Conservation (phyloP, 2,888 invertebrate species). For the Pecten maximus region DNA sequence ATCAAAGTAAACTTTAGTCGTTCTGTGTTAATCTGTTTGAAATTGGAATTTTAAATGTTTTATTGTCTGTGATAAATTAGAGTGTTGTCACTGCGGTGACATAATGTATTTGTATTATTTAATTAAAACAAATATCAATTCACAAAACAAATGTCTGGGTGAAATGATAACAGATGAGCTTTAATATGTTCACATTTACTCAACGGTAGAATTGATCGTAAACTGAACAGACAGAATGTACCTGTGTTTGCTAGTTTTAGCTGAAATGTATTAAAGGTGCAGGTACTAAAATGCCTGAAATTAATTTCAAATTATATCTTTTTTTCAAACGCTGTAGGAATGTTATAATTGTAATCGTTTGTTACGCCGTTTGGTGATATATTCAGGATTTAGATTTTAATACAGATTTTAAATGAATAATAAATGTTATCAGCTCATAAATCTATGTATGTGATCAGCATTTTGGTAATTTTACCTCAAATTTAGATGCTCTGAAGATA, state of each 20-base stretch:
- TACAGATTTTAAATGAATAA: conserved; percentile 5
- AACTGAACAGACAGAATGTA: neutral
- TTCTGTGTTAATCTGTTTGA: neutral
- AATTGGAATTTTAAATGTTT: conserved; percentile 22
- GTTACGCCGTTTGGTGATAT: neutral
- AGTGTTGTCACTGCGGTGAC: neutral
- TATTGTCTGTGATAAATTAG: neutral
- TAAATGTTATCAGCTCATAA: conserved; percentile 1
- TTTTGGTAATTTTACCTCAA: conserved; percentile 18
- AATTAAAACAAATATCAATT: conserved; percentile 24
- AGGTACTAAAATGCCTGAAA: neutral
- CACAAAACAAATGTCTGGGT: neutral
- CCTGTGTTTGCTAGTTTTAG: neutral
- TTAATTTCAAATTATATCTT: neutral
- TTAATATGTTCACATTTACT: neutral
- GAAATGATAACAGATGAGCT: neutral
- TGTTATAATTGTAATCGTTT: neutral
- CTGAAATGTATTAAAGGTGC: neutral
- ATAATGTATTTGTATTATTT: conserved; percentile 1
- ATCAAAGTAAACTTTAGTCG: neutral
- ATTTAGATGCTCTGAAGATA: neutral
- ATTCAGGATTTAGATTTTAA: neutral
- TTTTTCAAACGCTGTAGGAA: neutral
- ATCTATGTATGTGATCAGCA: neutral
- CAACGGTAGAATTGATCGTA: neutral